These are phyloP conservation scores for Tanaodytes sp. DNA, from an alignment of 2,888 invertebrate genomes.

Conservation along the genomic window DNA sequence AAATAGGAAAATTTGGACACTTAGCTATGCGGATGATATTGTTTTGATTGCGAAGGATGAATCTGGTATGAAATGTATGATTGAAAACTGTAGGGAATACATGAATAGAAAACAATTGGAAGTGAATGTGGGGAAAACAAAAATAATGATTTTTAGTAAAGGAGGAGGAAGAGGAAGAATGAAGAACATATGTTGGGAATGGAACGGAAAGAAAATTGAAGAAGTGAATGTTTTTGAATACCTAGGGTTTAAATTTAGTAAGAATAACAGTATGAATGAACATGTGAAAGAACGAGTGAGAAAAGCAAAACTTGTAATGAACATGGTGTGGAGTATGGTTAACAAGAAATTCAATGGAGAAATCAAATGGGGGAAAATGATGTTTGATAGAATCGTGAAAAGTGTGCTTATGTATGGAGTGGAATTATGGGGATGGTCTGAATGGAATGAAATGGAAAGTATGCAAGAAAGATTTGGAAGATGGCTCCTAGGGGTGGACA, in stretches of 20 bases:
- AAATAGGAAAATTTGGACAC: background rate
- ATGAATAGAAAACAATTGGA: background rate
- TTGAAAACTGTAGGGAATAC: background rate
- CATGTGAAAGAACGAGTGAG: too few relatives aligned
- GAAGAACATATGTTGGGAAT: background rate
- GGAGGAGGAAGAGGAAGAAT: background rate
- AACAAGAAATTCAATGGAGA: too few relatives aligned
- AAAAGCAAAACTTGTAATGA: too few relatives aligned
- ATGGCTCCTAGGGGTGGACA: conserved; percentile 5
- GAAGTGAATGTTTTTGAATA: background rate
- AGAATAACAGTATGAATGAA: too few relatives aligned
- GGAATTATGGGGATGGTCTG: background rate
- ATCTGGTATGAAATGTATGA: background rate
- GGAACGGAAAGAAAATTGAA: background rate
- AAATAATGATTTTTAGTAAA: background rate
- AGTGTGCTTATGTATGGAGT: background rate
- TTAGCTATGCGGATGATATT: conserved; percentile 1
- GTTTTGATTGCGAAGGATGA: background rate
- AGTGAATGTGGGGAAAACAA: conserved; percentile 3
- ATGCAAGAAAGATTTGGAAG: background rate
- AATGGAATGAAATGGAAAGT: background rate
- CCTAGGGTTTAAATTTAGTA: too few relatives aligned
- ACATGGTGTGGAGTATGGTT: too few relatives aligned
- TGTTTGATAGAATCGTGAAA: too few relatives aligned
- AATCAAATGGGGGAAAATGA: too few relatives aligned